Conservation (phyloP, 2,113 vertebrate species). For the Theristicus caerulescens region DNA sequence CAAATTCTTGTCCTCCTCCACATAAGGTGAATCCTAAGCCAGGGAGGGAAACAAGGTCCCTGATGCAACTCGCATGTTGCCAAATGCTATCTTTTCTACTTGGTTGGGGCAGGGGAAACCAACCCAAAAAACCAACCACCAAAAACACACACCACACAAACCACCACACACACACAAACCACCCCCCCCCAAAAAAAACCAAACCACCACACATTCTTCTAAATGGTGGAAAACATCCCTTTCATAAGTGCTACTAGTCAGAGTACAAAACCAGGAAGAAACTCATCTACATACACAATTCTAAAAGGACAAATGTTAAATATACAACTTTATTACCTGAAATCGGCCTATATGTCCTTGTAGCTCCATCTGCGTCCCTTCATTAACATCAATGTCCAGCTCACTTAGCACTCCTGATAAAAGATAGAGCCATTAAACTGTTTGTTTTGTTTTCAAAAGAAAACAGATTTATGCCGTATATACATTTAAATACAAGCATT, state of each 20-base stretch:
- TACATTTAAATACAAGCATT: background rate
- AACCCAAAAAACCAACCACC: background rate
- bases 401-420: constrained; percentile 83
- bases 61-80: background rate
- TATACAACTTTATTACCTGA: constrained; percentile 80
- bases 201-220: background rate
- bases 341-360: constrained; percentile 93
- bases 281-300: background rate
- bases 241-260: background rate
- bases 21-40: background rate
- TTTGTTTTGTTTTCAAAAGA: background rate
- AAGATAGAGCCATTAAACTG: background rate
- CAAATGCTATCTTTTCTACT: background rate
- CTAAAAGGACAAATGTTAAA: background rate
- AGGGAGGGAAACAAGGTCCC: background rate
- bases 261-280: background rate
- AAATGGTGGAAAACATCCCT: background rate
- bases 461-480: background rate
- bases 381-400: constrained; percentile 81
- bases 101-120: accelerated
- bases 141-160: background rate
- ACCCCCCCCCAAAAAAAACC: background rate
- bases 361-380: constrained; percentile 86
- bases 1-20: background rate
- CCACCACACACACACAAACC: background rate